These are phyloP conservation scores for Aethes cnicana DNA, from an alignment of 2,888 invertebrate species.

Conservation along the genomic window DNA sequence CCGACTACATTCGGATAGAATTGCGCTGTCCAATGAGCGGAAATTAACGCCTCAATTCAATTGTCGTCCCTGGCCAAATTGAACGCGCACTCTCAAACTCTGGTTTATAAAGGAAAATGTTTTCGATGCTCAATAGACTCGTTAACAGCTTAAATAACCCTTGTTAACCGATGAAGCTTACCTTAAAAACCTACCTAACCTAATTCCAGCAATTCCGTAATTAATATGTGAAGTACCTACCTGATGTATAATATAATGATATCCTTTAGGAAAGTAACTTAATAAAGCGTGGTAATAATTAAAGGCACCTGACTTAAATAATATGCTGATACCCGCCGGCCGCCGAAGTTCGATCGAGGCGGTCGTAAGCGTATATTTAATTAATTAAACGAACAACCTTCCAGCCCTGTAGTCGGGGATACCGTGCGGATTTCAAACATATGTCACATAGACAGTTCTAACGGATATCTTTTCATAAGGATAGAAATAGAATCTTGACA, in stretches of 20 bases:
- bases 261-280: constrained; percentile 20
- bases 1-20: neutral
- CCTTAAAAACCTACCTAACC: too few species aligned
- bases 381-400: constrained; percentile 18
- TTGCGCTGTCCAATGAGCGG: neutral
- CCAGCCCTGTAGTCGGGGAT: neutral
- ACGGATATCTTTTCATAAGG: too few species aligned
- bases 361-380: constrained; percentile 12
- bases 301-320: constrained; percentile 11
- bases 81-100: neutral
- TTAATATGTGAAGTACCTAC: constrained; percentile 17
- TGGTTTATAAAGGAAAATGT: constrained; percentile 17
- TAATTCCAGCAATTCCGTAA: constrained; percentile 8
- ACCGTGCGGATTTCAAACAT: neutral
- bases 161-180: too few species aligned
- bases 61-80: constrained; percentile 3
- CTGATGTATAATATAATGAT: constrained; percentile 5
- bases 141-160: constrained; percentile 20
- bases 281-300: constrained; percentile 20
- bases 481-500: too few species aligned
- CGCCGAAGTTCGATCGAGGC: constrained; percentile 21
- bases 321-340: constrained; percentile 17
- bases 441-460: too few species aligned
- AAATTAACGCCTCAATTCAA: constrained; percentile 8
- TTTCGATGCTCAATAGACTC: constrained; percentile 8